These are phyloP conservation scores for Zaprionus davidi DNA, from an alignment of 1,140 invertebrate genomes.

Conservation along the genomic window DNA sequence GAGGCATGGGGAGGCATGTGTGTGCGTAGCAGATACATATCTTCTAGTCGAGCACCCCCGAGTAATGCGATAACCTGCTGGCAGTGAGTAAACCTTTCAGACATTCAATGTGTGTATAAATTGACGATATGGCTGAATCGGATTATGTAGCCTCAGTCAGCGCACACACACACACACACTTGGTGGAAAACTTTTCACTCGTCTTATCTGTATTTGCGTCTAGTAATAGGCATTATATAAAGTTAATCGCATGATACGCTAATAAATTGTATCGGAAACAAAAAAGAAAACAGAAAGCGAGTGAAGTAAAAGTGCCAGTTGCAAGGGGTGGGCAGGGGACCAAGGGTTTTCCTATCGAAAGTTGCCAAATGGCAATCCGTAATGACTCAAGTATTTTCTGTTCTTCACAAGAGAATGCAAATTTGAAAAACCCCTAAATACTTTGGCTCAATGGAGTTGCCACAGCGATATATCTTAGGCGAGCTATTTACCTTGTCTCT, in stretches of 20 bases:
- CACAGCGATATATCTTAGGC: not conserved
- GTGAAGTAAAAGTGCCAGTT: not conserved
- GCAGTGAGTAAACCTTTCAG: not conserved
- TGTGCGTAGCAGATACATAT: not conserved
- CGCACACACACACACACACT: not conserved
- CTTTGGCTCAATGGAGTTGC: not conserved
- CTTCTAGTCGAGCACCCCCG: slow-evolving; percentile 3
- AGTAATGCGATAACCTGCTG: not conserved
- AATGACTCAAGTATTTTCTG: not conserved
- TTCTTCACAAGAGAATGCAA: not conserved
- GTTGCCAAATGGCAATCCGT: not conserved
- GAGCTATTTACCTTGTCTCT: not conserved
- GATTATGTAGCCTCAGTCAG: not conserved
- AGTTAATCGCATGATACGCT: slow-evolving; percentile 5
- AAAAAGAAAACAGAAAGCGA: not conserved
- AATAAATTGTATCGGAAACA: slow-evolving; percentile 1
- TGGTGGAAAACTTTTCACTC: not conserved
- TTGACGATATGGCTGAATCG: slow-evolving; percentile 5
- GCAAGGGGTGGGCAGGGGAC: not conserved
- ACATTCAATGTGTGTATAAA: slow-evolving; percentile 4
- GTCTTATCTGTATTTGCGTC: slow-evolving; percentile 1
- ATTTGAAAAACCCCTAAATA: not conserved
- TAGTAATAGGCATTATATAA: slow-evolving; percentile 8
- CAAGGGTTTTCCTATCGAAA: not conserved
- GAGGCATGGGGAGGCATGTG: not conserved